Conservation (phyloP, 2,113 vertebrate species). For the Ammodytes dubius region DNA sequence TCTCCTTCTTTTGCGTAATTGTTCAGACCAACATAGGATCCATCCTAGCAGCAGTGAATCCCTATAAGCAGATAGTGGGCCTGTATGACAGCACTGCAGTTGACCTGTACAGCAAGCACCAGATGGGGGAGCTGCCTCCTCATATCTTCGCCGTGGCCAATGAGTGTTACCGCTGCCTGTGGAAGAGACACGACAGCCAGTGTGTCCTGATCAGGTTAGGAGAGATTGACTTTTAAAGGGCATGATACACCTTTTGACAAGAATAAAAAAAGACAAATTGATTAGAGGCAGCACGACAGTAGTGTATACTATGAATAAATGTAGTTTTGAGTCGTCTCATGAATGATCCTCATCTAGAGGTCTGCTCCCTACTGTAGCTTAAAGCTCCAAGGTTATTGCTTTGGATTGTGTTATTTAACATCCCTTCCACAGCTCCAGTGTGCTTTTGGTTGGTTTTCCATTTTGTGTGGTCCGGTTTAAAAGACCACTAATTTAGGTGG, state of each 20-base stretch:
- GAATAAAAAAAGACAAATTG: background rate
- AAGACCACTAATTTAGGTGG: no score
- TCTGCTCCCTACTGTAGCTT: no score
- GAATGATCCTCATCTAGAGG: no score
- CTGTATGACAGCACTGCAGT: conserved; percentile 87
- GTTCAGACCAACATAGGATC: conserved; percentile 93
- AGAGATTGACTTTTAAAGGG: background rate
- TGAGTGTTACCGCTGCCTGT: conserved; percentile 95
- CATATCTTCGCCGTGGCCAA: conserved; percentile 95
- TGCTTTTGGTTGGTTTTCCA: no score
- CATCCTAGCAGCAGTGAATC: conserved; percentile 93
- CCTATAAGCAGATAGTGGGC: conserved; percentile 89
- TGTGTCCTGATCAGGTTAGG: conserved; percentile 95
- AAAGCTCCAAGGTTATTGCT: no score
- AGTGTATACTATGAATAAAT: no score
- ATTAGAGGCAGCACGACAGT: background rate
- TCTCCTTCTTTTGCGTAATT: background rate
- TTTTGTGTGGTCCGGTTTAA: no score
- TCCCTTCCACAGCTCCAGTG: no score
- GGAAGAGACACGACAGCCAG: conserved; percentile 95
- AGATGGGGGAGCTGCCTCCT: conserved; percentile 93
- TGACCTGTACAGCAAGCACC: conserved; percentile 90
- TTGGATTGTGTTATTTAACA: no score
- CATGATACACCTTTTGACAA: background rate
- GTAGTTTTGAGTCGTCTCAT: background rate